These are phyloP conservation scores for Rhea americana DNA, from an alignment of 2,113 vertebrate species.

Conservation along the genomic window DNA sequence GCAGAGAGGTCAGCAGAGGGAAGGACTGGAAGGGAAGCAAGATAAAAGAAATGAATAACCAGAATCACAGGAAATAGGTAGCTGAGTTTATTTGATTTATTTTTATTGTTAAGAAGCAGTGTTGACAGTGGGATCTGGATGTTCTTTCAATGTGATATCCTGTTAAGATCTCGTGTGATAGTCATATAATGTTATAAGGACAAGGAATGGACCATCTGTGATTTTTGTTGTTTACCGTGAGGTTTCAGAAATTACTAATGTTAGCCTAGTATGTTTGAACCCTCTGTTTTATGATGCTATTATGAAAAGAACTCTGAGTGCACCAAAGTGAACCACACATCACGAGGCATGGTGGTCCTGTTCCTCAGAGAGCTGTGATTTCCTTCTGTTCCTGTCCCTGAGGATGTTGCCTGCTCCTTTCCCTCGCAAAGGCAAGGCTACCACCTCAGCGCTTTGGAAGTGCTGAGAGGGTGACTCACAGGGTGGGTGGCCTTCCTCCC, in stretches of 20 bases:
- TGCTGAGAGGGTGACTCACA: background rate
- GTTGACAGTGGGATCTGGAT: background rate
- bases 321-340: background rate
- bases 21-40: background rate
- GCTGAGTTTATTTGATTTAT: background rate
- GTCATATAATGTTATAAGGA: background rate
- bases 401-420: background rate
- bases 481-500: fast-evolving
- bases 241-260: background rate
- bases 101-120: background rate
- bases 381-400: fast-evolving
- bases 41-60: background rate
- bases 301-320: background rate
- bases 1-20: background rate
- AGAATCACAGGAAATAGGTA: background rate
- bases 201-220: background rate
- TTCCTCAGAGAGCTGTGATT: background rate
- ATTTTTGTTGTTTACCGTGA: background rate
- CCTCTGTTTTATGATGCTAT: background rate
- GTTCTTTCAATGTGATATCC: background rate
- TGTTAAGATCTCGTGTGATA: background rate
- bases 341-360: background rate
- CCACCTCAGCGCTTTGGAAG: background rate
- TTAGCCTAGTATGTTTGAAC: background rate
- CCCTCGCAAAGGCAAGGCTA: background rate